Evolutionary conservation across 2,888 invertebrate genomes (phyloP).

Genomic region (Globia sparganii): DNA sequence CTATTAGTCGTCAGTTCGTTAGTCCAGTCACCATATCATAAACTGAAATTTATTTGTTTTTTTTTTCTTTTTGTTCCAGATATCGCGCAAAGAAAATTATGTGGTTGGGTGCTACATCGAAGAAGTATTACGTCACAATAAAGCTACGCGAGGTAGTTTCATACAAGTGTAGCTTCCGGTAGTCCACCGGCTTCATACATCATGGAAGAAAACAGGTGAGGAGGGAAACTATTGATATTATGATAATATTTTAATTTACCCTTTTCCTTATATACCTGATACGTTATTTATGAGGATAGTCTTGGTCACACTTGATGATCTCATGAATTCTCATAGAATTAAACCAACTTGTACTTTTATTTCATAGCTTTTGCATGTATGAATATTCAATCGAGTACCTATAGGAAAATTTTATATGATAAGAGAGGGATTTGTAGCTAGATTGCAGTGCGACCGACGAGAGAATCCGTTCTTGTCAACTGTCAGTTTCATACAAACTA

Average conservation of each 20-base stretch:
- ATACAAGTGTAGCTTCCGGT: constrained; percentile 77
- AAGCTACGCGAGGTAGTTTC: constrained; percentile 69
- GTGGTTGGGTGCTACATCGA: constrained; percentile 74
- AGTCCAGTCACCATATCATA: not conserved
- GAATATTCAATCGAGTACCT: not conserved
- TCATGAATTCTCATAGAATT: not conserved
- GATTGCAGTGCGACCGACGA: too few species aligned
- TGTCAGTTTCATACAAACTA: too few species aligned
- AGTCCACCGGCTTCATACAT: constrained; percentile 72
- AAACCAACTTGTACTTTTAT: too few species aligned
- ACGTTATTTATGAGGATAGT: not conserved
- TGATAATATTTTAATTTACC: not conserved
- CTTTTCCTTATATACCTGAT: not conserved
- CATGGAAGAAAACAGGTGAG: constrained; percentile 84
- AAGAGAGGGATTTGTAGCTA: not conserved
- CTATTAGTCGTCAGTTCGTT: not conserved
- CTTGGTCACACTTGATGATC: not conserved
- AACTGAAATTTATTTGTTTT: constrained; percentile 2
- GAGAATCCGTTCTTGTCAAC: too few species aligned
- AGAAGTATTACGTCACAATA: constrained; percentile 66
- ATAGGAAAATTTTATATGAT: not conserved
- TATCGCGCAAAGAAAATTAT: constrained; percentile 77
- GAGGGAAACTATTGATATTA: not conserved
- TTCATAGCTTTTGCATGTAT: not conserved
- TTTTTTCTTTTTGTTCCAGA: constrained; percentile 70